phyloP scores from a whole-genome alignment of 2,797 vertebrate genomes.

The Alca torda region DNA sequence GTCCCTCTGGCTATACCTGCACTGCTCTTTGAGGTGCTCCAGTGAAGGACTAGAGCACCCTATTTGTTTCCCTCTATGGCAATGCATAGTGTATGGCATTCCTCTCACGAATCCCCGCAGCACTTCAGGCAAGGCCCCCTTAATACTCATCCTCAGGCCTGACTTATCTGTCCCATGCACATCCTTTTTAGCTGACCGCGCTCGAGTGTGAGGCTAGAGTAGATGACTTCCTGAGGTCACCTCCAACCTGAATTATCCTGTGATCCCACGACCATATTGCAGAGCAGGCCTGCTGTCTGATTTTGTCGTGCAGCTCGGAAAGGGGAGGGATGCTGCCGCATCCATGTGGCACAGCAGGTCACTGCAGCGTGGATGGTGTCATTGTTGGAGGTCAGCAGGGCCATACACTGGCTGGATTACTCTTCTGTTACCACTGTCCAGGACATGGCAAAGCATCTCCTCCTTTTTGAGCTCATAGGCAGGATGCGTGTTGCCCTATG shows the following conservation, averaged over 20 bases:
- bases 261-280: neutral
- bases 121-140: neutral
- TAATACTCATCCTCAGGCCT: neutral
- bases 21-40: neutral
- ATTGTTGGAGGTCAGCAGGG: neutral
- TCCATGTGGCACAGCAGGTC: neutral
- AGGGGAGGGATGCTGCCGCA: neutral
- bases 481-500: rapidly evolving
- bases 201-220: neutral
- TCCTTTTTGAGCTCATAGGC: neutral
- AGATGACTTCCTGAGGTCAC: neutral
- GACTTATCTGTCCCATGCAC: neutral
- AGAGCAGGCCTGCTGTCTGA: neutral
- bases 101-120: neutral
- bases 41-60: neutral
- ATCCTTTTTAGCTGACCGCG: neutral
- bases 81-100: neutral
- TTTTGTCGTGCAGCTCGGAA: neutral
- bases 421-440: neutral
- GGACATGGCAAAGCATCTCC: neutral
- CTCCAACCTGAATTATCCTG: neutral
- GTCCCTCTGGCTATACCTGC: neutral
- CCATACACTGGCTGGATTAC: neutral
- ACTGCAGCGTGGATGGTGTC: neutral
- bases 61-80: neutral